phyloP scores from a whole-genome alignment of 2,113 vertebrate genomes.

The Strigops habroptila region DNA sequence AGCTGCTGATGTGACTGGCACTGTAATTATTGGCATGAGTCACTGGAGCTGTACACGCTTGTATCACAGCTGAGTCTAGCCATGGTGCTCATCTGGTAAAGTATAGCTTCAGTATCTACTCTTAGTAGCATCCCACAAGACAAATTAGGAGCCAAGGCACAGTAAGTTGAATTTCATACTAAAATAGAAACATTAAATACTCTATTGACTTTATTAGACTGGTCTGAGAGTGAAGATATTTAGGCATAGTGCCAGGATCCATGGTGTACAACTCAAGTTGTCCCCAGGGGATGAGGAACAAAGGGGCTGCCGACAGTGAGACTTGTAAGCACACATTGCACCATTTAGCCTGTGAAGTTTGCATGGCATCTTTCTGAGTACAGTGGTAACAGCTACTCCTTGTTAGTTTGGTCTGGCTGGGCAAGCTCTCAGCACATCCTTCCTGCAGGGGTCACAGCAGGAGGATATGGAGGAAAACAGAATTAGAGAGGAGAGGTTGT shows the following conservation, averaged over 20 bases:
- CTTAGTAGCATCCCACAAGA: not conserved
- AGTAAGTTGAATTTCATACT: not conserved
- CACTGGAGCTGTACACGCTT: not conserved
- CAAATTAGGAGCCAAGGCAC: not conserved
- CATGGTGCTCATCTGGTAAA: not conserved
- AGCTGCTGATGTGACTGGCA: not conserved
- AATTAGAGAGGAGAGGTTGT: not conserved
- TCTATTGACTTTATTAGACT: not conserved
- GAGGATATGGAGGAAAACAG: not conserved
- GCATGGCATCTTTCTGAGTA: not conserved
- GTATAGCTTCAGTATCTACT: not conserved
- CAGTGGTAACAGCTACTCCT: not conserved
- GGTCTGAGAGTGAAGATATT: not conserved
- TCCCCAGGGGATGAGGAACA: not conserved
- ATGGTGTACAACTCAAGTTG: not conserved
- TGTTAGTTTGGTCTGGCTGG: not conserved
- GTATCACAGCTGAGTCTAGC: not conserved
- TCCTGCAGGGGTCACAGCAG: fast-evolving
- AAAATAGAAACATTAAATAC: not conserved
- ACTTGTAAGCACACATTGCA: fast-evolving
- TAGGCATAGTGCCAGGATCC: not conserved
- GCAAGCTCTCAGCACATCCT: not conserved
- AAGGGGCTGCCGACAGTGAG: not conserved
- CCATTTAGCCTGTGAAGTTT: not conserved
- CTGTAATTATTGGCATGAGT: not conserved